Evolutionary conservation across 2,888 invertebrate genomes (phyloP).

Genomic region (Diloba caeruleocephala): DNA sequence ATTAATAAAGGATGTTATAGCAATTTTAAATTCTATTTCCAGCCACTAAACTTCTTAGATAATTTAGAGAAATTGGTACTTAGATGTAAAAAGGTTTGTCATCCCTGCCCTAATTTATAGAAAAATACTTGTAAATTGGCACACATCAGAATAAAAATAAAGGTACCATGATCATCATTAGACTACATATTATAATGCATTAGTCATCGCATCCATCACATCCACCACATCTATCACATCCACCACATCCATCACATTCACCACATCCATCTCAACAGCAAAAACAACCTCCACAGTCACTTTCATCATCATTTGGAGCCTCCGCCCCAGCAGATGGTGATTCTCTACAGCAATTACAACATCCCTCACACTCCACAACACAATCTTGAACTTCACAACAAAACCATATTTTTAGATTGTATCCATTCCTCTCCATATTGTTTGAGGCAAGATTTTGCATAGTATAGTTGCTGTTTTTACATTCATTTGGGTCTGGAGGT

Average conservation of each 20-base stretch:
- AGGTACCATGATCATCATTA: too few species aligned
- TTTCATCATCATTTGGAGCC: background rate
- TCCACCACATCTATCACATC: slow-evolving; percentile 22
- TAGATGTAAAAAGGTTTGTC: too few species aligned
- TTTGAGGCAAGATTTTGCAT: background rate
- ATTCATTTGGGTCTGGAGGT: background rate
- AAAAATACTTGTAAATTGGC: too few species aligned
- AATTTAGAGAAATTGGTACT: too few species aligned
- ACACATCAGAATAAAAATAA: too few species aligned
- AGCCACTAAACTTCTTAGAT: too few species aligned
- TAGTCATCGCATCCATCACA: background rate
- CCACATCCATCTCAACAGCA: slow-evolving; percentile 20
- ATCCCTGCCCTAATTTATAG: too few species aligned
- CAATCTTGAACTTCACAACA: slow-evolving; percentile 4
- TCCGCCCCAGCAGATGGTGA: background rate
- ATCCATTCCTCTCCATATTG: background rate
- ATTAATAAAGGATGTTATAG: too few species aligned
- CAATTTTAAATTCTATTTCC: too few species aligned
- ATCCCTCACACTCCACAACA: background rate
- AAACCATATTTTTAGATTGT: background rate
- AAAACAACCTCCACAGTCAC: slow-evolving; percentile 11
- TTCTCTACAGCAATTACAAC: slow-evolving; percentile 1
- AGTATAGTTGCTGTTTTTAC: slow-evolving; percentile 3
- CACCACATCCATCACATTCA: slow-evolving; percentile 30
- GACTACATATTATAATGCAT: too few species aligned